A percentile compares a stretch with the other conserved stretches of the same genome.
Evolutionary conservation across 2,113 vertebrate species (phyloP).

Genomic region (Pimephales promelas): DNA sequence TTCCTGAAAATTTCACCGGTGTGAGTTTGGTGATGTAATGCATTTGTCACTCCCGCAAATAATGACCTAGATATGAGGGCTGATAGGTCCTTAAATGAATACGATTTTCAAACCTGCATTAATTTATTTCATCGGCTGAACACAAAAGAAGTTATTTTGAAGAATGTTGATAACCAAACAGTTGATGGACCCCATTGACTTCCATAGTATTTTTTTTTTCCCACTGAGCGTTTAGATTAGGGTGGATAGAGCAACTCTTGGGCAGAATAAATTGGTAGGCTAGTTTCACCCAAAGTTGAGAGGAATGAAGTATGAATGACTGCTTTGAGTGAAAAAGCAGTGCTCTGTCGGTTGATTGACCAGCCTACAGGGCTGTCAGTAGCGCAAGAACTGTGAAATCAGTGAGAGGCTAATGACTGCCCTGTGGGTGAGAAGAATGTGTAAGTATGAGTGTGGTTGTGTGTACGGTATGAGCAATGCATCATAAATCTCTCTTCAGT

Average conservation of each 20-base stretch:
- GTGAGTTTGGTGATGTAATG: no score
- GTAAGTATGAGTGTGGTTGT: background rate
- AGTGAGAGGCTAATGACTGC: slow-evolving; percentile 9
- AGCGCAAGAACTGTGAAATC: background rate
- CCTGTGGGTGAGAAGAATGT: background rate
- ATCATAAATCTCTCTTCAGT: slow-evolving; percentile 61
- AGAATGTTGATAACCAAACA: no score
- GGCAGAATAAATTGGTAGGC: background rate
- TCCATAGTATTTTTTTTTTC: no score
- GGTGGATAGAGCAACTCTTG: background rate
- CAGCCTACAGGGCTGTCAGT: background rate
- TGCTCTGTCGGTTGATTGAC: slow-evolving; percentile 9
- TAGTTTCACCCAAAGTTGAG: background rate
- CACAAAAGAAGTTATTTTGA: no score
- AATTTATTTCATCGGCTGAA: no score
- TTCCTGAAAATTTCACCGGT: no score
- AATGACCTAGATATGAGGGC: no score
- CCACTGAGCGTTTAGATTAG: no score
- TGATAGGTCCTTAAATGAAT: no score
- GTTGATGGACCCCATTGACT: no score
- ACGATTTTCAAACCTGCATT: no score
- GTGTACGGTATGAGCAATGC: background rate
- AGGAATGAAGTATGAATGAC: background rate
- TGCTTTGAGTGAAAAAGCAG: slow-evolving; percentile 14
- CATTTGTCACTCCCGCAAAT: no score